A percentile compares a stretch with the other conserved stretches of the same genome.
Conservation (phyloP, 2,888 invertebrate species). For the Beris morrisii region DNA sequence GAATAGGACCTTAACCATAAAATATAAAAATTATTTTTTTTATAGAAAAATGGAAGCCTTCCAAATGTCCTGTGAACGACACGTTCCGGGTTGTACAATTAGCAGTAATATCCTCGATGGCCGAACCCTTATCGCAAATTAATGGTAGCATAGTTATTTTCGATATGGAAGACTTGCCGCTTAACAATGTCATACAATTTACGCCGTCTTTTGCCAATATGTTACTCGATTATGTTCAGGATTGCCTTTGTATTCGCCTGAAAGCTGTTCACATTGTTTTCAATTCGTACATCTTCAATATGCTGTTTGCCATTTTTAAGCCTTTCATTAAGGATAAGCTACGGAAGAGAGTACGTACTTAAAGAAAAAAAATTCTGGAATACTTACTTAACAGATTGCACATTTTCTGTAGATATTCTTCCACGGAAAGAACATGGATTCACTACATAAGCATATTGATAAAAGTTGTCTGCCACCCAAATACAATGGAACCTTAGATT, state of each 20-base stretch:
- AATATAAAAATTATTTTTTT: constrained; percentile 1
- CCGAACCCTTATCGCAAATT: constrained; percentile 78
- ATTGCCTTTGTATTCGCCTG: constrained; percentile 78
- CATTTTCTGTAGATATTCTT: constrained; percentile 62
- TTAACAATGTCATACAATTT: constrained; percentile 74
- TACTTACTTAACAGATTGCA: too few species aligned
- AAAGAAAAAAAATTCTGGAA: neutral
- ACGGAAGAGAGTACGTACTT: constrained; percentile 66
- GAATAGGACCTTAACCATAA: neutral
- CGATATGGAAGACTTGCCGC: constrained; percentile 73
- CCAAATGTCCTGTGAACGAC: constrained; percentile 65
- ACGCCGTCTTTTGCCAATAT: constrained; percentile 76
- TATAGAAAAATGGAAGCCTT: constrained; percentile 74
- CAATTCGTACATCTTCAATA: constrained; percentile 83
- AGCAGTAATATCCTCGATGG: constrained; percentile 72
- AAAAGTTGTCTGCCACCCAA: constrained; percentile 62
- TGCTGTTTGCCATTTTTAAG: constrained; percentile 82
- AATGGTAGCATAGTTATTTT: constrained; percentile 73
- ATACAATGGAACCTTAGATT: constrained; percentile 69
- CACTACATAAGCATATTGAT: constrained; percentile 64
- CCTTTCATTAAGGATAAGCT: constrained; percentile 86
- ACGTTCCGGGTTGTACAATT: constrained; percentile 72
- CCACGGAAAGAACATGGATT: constrained; percentile 69
- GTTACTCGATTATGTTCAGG: constrained; percentile 74
- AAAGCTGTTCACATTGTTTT: constrained; percentile 88